Conservation (phyloP, 2,113 vertebrate species). For the Cynoglossus semilaevis region DNA sequence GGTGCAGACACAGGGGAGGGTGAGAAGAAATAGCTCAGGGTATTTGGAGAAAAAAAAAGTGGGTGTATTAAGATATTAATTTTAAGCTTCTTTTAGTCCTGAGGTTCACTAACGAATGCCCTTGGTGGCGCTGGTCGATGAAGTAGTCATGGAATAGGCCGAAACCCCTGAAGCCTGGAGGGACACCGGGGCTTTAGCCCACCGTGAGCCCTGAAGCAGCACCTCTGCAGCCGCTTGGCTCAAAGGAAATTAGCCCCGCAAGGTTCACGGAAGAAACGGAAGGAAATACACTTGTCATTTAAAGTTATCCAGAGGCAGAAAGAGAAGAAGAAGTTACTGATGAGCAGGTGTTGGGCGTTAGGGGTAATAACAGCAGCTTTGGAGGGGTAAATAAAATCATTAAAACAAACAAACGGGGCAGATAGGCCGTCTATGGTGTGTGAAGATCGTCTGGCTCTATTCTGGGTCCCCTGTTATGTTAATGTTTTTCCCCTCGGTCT, state of each 20-base stretch:
- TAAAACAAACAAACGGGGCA: not conserved
- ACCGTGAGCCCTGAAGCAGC: slow-evolving; percentile 39
- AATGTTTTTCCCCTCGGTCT: slow-evolving; percentile 1
- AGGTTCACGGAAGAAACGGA: slow-evolving; percentile 30
- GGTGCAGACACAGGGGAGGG: slow-evolving; percentile 18
- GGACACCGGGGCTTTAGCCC: slow-evolving; percentile 15
- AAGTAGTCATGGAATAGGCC: slow-evolving; percentile 39
- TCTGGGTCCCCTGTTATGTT: slow-evolving; percentile 32
- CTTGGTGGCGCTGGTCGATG: slow-evolving; percentile 13
- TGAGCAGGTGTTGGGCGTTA: too few relatives aligned
- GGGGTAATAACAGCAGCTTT: not conserved
- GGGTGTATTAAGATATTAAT: not conserved
- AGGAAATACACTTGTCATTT: slow-evolving; percentile 50
- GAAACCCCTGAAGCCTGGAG: slow-evolving; percentile 15
- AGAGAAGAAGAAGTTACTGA: slow-evolving; percentile 37
- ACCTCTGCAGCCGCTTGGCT: slow-evolving; percentile 47
- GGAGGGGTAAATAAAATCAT: slow-evolving; percentile 6
- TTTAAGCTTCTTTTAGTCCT: not conserved
- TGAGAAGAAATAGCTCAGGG: not conserved
- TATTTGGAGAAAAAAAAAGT: not conserved
- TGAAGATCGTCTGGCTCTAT: slow-evolving; percentile 12
- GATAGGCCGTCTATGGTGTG: not conserved
- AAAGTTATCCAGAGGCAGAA: slow-evolving; percentile 35
- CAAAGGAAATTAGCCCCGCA: slow-evolving; percentile 48
- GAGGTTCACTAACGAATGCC: slow-evolving; percentile 36